Percentiles rank a stretch among this genome's conserved stretches.
Evolutionary conservation across 2,113 vertebrate genomes (phyloP).

Genomic region (Calypte anna): DNA sequence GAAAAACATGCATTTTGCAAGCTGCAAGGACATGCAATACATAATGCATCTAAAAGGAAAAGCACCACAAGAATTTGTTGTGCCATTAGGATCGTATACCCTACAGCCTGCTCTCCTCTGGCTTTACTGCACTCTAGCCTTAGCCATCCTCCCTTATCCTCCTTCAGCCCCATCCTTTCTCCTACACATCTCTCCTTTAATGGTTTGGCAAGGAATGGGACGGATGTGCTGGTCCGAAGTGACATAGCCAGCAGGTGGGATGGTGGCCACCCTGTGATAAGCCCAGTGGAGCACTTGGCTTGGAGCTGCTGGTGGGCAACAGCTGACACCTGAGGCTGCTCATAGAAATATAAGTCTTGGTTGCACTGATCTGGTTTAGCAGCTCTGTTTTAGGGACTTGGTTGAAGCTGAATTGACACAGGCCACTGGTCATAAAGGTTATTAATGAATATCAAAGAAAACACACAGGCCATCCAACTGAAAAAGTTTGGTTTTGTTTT

Average conservation of each 20-base stretch:
- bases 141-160: not conserved
- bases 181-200: not conserved
- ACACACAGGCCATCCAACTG: not conserved
- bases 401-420: not conserved
- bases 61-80: not conserved
- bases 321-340: not conserved
- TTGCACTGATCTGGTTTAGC: not conserved
- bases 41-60: not conserved
- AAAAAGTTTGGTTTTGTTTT: not conserved
- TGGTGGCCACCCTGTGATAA: accelerated
- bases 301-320: not conserved
- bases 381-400: not conserved
- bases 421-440: not conserved
- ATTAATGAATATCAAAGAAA: not conserved
- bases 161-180: not conserved
- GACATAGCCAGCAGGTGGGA: accelerated
- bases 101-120: not conserved
- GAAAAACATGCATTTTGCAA: not conserved
- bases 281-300: not conserved
- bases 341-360: not conserved
- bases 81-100: accelerated
- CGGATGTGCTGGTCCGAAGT: not conserved
- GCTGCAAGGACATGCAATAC: not conserved
- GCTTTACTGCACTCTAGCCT: not conserved
- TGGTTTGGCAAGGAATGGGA: not conserved